phyloP scores from a whole-genome alignment of 2,113 vertebrate species.

The Rattus rattus region DNA sequence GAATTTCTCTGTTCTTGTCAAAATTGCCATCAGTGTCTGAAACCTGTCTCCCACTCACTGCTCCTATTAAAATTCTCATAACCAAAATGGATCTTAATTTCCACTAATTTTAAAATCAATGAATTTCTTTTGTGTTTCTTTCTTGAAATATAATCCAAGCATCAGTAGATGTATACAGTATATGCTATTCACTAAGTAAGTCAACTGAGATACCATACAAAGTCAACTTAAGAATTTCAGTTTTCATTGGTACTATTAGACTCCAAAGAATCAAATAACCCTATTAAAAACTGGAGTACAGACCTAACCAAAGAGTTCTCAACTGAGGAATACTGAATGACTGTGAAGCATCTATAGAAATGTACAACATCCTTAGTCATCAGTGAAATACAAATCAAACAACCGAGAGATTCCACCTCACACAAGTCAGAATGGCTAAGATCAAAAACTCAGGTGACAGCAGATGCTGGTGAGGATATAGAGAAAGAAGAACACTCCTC shows the following conservation, averaged over 20 bases:
- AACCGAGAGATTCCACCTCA: no score
- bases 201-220: not conserved
- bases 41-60: not conserved
- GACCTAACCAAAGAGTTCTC: no score
- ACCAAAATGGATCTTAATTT: conserved; percentile 46
- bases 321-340: no score
- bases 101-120: conserved; percentile 20
- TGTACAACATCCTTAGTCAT: no score
- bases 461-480: no score
- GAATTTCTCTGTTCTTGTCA: not conserved
- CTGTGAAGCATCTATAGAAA: no score
- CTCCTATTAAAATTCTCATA: conserved; percentile 22
- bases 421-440: no score
- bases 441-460: no score
- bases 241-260: not conserved
- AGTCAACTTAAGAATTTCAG: not conserved
- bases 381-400: no score
- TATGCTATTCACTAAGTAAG: not conserved
- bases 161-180: not conserved
- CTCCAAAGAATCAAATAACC: not conserved
- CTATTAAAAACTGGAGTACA: no score
- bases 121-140: not conserved
- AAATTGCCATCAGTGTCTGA: not conserved
- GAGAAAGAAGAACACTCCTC: no score
- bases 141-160: not conserved